Conservation (phyloP, 2,113 vertebrate genomes). For the Phainopepla nitens region DNA sequence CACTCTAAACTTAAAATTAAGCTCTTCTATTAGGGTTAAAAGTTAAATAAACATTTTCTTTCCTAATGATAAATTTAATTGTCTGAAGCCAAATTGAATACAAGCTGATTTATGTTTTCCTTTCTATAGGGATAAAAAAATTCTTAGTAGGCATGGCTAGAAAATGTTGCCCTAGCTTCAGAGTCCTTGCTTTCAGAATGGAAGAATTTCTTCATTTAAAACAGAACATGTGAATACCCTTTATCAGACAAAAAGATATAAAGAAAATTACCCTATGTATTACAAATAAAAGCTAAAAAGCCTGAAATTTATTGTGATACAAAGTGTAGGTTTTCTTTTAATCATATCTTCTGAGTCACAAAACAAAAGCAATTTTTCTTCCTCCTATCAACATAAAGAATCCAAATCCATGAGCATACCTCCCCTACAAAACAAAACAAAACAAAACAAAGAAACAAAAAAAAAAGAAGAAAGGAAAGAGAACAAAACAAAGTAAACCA, state of each 20-base stretch:
- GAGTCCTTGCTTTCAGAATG: background rate
- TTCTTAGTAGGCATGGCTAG: background rate
- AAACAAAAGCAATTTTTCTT: background rate
- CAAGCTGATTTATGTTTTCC: background rate
- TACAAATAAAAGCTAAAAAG: background rate
- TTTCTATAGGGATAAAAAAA: background rate
- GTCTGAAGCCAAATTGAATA: background rate
- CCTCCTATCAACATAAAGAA: background rate
- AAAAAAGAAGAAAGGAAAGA: no score
- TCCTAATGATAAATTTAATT: constrained; percentile 64
- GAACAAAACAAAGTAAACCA: background rate
- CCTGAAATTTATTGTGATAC: background rate
- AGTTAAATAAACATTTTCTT: constrained; percentile 62
- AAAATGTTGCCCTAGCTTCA: background rate
- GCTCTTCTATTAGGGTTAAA: constrained; percentile 26
- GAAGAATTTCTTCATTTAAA: background rate
- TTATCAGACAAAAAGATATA: background rate
- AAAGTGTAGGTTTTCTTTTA: background rate
- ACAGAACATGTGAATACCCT: background rate
- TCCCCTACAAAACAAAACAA: background rate
- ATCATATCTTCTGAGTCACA: background rate
- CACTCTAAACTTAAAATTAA: constrained; percentile 55
- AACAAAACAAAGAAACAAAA: background rate
- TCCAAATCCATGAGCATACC: background rate
- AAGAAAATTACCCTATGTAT: background rate